Conservation (phyloP, 1,140 invertebrate genomes). For the Pseudachorutes palmiensis region DNA sequence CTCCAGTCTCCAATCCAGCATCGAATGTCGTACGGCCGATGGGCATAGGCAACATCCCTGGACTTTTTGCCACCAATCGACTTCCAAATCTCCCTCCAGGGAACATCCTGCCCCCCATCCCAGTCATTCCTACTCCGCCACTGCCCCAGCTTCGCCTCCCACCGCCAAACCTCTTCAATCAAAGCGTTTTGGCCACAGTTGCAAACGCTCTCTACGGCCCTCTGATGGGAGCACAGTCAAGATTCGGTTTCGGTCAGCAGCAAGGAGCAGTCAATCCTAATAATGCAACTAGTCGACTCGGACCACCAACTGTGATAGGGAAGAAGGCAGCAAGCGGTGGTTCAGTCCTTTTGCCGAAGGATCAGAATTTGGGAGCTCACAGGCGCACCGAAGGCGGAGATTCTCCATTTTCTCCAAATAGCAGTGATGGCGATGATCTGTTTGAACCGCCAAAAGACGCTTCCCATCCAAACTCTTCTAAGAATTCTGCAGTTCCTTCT, state of each 20-base stretch:
- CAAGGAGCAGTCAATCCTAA: not conserved
- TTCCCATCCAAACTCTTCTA: not conserved
- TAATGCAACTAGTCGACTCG: not conserved
- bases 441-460: conserved; percentile 62
- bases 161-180: conserved; percentile 19
- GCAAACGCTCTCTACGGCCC: conserved; percentile 29
- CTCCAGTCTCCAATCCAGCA: not conserved
- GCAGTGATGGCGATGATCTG: conserved; percentile 71
- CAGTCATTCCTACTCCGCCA: conserved; percentile 36
- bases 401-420: conserved; percentile 75
- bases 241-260: not conserved
- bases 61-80: conserved; percentile 40
- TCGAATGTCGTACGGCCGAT: not conserved
- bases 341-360: conserved; percentile 29
- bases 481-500: too few species aligned
- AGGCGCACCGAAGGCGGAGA: conserved; percentile 42
- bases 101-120: conserved; percentile 9
- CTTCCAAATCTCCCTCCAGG: conserved; percentile 17
- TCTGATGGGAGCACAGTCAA: conserved; percentile 23
- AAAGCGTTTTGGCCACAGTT: conserved; percentile 28
- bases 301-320: conserved; percentile 6
- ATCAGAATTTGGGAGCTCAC: conserved; percentile 26
- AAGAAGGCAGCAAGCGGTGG: conserved; percentile 17
- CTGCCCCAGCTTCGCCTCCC: conserved; percentile 23
- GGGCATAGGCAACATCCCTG: conserved; percentile 40